phyloP scores from a whole-genome alignment of 1,140 invertebrate genomes.

The Leptopilina boulardi region DNA sequence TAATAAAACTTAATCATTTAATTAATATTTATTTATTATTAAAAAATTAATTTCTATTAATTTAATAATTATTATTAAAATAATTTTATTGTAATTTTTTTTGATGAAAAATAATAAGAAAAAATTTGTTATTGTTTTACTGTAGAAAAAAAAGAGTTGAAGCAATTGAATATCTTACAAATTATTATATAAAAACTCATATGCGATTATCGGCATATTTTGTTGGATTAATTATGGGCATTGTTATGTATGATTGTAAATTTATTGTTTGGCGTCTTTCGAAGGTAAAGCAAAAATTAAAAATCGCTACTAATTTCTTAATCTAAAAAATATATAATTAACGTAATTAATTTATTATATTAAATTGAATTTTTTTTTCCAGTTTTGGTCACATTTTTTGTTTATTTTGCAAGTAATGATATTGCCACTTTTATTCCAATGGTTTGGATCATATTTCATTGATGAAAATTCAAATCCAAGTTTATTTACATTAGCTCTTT shows the following conservation, averaged over 20 bases:
- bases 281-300: conserved; percentile 46
- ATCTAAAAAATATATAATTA: not conserved
- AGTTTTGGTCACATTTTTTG: not conserved
- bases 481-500: conserved; percentile 38
- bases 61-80: no score
- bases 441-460: not conserved
- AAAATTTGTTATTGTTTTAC: not conserved
- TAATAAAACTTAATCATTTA: no score
- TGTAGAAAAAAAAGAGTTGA: not conserved
- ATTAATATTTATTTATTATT: no score
- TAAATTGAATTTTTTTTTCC: not conserved
- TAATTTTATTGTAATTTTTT: no score
- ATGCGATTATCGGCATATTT: conserved; percentile 2
- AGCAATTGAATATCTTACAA: conserved; percentile 35
- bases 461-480: conserved; percentile 40
- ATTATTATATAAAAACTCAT: conserved; percentile 30
- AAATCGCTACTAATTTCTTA: no score
- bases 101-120: not conserved
- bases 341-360: not conserved
- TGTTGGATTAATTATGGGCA: conserved; percentile 56
- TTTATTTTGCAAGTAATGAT: not conserved
- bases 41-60: no score
- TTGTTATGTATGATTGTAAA: conserved; percentile 54
- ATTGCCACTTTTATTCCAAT: not conserved
- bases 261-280: conserved; percentile 52